Evolutionary conservation across 2,113 vertebrate species (phyloP), one percentile per base, ranked within the genome.

Genomic region (Tupaia tana): DNA sequence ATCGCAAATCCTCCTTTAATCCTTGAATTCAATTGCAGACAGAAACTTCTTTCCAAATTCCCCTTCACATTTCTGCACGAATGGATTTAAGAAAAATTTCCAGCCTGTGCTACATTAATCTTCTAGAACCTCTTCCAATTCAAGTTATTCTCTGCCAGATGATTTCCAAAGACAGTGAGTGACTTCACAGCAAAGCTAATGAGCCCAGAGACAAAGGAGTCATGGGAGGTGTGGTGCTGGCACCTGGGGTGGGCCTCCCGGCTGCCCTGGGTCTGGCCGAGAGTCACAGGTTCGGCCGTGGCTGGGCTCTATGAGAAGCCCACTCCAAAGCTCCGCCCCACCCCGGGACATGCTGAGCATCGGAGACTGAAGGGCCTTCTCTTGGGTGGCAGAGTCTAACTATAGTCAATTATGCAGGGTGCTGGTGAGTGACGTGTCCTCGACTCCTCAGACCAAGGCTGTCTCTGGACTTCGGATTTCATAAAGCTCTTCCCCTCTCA

Each of bases 101-200:
- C 22, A 82, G 64, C 22, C 83, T 69, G 6, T 61, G 34, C 59
- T 18, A 67, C 74, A 69, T 25, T 25, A 69, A 75, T 73, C 81
- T 75, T 92, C 86, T 43, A 75, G 81, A 86, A 22, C n/a, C 73
- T 85, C 52, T 92, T 92, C 31, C 82, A 66, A 58, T 52, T 58
- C 31, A 69, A 74, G 61, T 25, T n/a, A 31, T 54, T 85, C 24
- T 27, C 22, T 67, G 84, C 34, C 78, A 15, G 61, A 81, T 77
- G 61, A 74, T 79, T 61, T 81, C 63, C 80, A 86, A 78, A 87
- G 34, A 18, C 9, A 13, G n/a, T 18, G 9, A 86, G 82, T 56
- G 87, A 86, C 74, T 59, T 88, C 61, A 85, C 20, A 59, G 82
- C 67, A 29, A 85, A 67, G 59, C 82, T 9, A 18, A 58, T 8